Conservation (phyloP, 2,888 invertebrate genomes). For the Leptodirus hochenwartii region DNA sequence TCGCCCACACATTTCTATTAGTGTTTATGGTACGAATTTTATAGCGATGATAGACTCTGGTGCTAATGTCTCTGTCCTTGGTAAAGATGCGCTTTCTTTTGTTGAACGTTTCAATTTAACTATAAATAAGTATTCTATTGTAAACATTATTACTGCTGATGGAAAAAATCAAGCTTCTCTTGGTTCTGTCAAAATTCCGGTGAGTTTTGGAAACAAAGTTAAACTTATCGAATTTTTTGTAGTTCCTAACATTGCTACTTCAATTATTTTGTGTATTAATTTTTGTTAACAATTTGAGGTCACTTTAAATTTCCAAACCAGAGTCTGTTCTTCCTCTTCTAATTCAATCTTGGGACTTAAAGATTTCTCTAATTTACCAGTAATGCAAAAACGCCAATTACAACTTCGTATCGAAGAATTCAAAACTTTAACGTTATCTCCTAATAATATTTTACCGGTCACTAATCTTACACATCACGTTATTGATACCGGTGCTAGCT, state of each 20-base stretch:
- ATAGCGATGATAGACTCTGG: slow-evolving; percentile 5
- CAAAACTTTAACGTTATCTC: no score
- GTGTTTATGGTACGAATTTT: not conserved
- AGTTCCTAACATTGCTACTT: not conserved
- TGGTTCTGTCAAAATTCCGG: not conserved
- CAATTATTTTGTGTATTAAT: not conserved
- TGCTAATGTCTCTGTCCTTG: slow-evolving; percentile 4
- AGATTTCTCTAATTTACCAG: no score
- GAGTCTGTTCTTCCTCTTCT: not conserved
- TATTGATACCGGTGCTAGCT: slow-evolving; percentile 10
- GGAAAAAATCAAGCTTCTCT: not conserved
- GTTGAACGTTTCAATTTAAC: not conserved
- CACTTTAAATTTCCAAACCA: no score
- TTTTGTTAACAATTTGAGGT: no score
- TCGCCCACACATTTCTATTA: slow-evolving; percentile 3
- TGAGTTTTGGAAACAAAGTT: not conserved
- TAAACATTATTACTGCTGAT: slow-evolving; percentile 4
- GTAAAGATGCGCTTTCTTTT: not conserved
- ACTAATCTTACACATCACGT: no score
- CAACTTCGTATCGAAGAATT: no score
- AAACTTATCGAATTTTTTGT: slow-evolving; percentile 1
- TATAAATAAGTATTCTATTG: not conserved
- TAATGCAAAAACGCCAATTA: no score
- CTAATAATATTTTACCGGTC: no score
- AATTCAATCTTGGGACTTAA: no score